Conservation (phyloP, 2,797 vertebrate genomes). For the Tauraco hartlaubi region DNA sequence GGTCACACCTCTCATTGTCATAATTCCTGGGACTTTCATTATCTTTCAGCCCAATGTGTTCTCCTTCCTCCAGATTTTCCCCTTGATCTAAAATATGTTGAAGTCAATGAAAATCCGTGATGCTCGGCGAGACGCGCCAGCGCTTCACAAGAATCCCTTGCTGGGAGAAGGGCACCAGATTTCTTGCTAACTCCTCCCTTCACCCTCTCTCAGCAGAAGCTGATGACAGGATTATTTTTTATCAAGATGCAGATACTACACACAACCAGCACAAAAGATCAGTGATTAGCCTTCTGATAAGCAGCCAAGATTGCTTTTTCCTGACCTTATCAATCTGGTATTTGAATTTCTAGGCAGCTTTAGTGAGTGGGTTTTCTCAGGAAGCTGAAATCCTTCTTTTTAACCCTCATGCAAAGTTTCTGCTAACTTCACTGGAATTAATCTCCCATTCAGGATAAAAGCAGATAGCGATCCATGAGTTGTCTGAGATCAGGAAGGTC, state of each 20-base stretch:
- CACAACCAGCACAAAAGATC: constrained; percentile 61
- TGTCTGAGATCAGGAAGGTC: background rate
- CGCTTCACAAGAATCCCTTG: background rate
- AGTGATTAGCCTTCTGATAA: constrained; percentile 53
- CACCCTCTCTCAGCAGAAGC: constrained; percentile 40
- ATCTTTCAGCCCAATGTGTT: background rate
- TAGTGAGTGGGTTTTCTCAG: background rate
- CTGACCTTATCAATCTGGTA: constrained; percentile 65
- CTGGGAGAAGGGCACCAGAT: constrained; percentile 54
- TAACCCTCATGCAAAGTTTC: background rate
- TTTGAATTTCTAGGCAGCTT: constrained; percentile 43
- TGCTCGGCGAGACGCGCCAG: accelerated
- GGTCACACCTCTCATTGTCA: background rate
- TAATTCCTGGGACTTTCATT: background rate
- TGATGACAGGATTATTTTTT: constrained; percentile 64
- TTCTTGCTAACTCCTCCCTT: constrained; percentile 47
- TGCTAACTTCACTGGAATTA: constrained; percentile 5
- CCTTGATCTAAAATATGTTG: background rate
- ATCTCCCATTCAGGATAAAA: background rate
- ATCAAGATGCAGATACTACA: constrained; percentile 45
- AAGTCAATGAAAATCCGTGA: background rate
- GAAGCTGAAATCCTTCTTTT: constrained; percentile 23
- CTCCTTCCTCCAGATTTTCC: background rate
- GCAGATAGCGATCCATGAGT: background rate
- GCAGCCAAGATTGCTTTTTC: constrained; percentile 58